Percentiles rank a stretch among this genome's conserved stretches.
Evolutionary conservation across 2,888 invertebrate genomes (phyloP).

Genomic region (Timema cristinae): DNA sequence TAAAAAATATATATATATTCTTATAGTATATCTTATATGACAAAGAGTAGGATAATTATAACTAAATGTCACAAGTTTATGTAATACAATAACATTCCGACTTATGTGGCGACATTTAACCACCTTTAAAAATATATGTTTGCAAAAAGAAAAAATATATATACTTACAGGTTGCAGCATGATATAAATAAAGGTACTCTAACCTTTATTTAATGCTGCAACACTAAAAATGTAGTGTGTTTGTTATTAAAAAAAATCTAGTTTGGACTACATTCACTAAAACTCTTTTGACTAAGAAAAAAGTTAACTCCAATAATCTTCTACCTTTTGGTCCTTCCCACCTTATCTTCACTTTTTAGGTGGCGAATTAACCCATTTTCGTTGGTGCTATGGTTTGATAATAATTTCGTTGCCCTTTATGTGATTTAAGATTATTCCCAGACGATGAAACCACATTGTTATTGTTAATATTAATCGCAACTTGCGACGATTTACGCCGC

Average conservation of each 20-base stretch:
- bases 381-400: not conserved
- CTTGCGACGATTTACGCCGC: no score
- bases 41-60: slow-evolving; percentile 1
- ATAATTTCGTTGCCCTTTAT: slow-evolving; percentile 8
- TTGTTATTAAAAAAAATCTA: no score
- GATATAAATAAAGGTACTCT: not conserved
- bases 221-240: no score
- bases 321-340: slow-evolving; percentile 22
- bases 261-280: not conserved
- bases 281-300: not conserved
- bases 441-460: slow-evolving; percentile 3
- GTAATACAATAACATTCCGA: no score
- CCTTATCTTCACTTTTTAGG: slow-evolving; percentile 14
- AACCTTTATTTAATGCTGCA: no score
- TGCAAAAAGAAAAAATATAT: not conserved
- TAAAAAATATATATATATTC: no score
- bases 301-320: not conserved
- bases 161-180: not conserved
- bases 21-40: not conserved
- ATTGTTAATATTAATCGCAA: not conserved
- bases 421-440: not conserved
- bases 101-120: no score
- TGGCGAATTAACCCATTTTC: not conserved
- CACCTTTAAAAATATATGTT: no score
- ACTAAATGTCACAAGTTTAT: not conserved